Evolutionary conservation across 2,797 vertebrate species (phyloP).

Genomic region (Tragopan temminckii): DNA sequence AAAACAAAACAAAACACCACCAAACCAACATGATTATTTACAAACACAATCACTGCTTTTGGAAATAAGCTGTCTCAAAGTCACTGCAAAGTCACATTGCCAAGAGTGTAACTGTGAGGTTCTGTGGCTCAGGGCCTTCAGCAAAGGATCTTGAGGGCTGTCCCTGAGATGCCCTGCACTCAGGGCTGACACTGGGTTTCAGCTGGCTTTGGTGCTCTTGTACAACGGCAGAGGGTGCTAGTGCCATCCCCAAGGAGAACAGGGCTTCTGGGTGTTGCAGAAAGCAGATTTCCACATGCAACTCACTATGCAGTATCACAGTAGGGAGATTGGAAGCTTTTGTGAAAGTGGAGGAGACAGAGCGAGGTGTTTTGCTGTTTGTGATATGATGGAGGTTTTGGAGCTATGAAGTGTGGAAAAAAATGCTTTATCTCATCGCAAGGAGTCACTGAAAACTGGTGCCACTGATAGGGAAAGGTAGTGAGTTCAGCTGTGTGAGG

Average conservation of each 20-base stretch:
- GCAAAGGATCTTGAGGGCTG: neutral
- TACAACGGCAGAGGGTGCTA: constrained; percentile 67
- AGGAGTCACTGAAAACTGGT: neutral
- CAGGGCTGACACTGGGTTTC: neutral
- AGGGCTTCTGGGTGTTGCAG: neutral
- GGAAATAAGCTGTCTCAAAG: neutral
- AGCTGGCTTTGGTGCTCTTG: neutral
- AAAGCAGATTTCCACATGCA: rapidly evolving
- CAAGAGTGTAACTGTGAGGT: neutral
- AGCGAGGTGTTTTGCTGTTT: neutral
- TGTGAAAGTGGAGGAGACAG: neutral
- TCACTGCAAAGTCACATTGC: neutral
- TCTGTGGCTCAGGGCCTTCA: neutral
- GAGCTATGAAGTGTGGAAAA: neutral
- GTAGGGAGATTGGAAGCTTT: neutral
- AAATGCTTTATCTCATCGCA: neutral
- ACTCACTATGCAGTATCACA: rapidly evolving
- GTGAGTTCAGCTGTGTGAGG: neutral
- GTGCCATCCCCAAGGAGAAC: neutral
- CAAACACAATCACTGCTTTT: neutral
- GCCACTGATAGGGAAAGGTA: neutral
- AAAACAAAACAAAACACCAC: neutral
- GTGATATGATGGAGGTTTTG: neutral
- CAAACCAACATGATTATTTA: neutral
- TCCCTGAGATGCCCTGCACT: neutral